Percentiles rank a stretch among this genome's conserved stretches.
Conservation (phyloP, 2,113 vertebrate species). For the Sebastes schlegelii region DNA sequence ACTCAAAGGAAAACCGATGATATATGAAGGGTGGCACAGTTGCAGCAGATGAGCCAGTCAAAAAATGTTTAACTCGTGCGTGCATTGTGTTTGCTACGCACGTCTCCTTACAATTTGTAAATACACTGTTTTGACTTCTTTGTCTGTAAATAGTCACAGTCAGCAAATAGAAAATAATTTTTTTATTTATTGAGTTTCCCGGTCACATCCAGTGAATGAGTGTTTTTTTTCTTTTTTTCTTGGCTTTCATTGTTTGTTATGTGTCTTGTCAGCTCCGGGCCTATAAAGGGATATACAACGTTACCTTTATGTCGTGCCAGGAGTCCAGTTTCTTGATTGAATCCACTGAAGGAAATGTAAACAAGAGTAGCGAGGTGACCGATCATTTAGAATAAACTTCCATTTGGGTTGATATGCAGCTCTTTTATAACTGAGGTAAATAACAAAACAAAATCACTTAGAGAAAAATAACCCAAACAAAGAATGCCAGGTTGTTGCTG, state of each 20-base stretch:
- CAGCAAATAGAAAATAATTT: conserved; percentile 15
- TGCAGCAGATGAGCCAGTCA: neutral
- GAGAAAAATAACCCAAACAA: neutral
- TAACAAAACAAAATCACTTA: neutral
- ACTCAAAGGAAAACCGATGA: neutral
- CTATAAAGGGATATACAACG: neutral
- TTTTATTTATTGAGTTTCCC: conserved; percentile 10
- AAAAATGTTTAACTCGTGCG: neutral
- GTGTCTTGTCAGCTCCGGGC: conserved; percentile 6
- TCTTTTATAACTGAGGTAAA: neutral
- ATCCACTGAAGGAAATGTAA: conserved; percentile 9
- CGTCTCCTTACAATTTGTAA: neutral
- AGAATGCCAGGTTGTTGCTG: neutral
- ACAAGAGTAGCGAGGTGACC: neutral
- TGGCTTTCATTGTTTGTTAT: conserved; percentile 9
- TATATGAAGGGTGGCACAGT: neutral
- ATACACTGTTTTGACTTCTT: neutral
- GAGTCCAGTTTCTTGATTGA: conserved; percentile 29
- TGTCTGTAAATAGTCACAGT: conserved; percentile 12
- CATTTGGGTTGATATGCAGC: neutral
- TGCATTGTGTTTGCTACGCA: neutral
- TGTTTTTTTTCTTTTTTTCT: neutral
- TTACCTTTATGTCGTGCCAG: neutral
- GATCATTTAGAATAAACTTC: neutral
- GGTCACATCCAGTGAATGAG: neutral